Conservation (phyloP, 1,140 invertebrate species). For the Dufourea novaeangliae region DNA sequence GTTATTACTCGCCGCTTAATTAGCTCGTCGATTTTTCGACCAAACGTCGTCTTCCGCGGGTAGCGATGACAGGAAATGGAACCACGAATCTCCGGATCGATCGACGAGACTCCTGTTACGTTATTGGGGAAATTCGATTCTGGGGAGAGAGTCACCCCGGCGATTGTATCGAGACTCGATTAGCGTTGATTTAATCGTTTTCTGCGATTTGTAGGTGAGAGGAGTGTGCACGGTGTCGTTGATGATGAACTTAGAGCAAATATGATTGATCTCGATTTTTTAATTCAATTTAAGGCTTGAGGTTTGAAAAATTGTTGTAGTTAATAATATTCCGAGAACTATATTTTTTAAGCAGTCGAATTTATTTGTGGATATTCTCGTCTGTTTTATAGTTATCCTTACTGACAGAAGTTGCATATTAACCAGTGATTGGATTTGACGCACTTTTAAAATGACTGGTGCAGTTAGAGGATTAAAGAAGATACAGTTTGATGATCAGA, state of each 20-base stretch:
- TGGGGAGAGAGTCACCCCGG: not conserved
- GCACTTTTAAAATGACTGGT: too few relatives aligned
- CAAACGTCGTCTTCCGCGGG: not conserved
- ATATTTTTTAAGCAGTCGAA: too few relatives aligned
- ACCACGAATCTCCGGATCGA: not conserved
- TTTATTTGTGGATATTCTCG: too few relatives aligned
- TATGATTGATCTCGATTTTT: not conserved
- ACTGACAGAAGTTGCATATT: too few relatives aligned
- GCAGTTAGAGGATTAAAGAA: too few relatives aligned
- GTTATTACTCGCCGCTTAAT: conserved; percentile 20
- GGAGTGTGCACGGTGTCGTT: not conserved
- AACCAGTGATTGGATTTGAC: too few relatives aligned
- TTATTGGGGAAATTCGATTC: not conserved
- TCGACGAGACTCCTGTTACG: not conserved
- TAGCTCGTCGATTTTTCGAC: conserved; percentile 2
- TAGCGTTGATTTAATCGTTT: not conserved
- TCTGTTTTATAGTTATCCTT: too few relatives aligned
- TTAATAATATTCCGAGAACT: too few relatives aligned
- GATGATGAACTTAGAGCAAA: not conserved
- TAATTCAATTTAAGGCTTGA: too few relatives aligned
- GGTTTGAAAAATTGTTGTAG: too few relatives aligned
- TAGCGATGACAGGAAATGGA: not conserved
- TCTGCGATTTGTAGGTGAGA: not conserved
- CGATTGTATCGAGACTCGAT: not conserved
- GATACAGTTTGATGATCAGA: too few relatives aligned